Evolutionary conservation across 2,888 invertebrate genomes (phyloP), one percentile per base, ranked within the genome.

Genomic region (Pristionchus exspectatus): DNA sequence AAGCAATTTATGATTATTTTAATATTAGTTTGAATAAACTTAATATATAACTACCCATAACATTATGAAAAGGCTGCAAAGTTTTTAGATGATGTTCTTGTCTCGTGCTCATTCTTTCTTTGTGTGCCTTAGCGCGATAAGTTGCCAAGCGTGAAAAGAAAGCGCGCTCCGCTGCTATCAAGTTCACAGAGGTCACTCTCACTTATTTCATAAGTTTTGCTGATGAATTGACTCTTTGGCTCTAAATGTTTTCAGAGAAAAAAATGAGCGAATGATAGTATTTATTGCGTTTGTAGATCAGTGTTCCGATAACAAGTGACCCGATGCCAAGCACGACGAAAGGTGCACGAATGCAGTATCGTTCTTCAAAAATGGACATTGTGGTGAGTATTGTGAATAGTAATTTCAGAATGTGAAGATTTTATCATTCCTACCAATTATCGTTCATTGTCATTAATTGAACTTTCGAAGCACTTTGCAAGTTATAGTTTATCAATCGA

Each of bases 91-190:
- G 74, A 74, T 33, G 2, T 72, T 38, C 77, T 33, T 72, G 33
- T 72, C 72, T 24, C 24, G 9, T 27, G 10, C 81, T 81, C 81
- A 21, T 16, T 44, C 21, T 16, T 27, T 81, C 81, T 54, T 81
- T 50, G 81, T 27, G 50, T 54, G 50, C 81, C n/a, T 81, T 81
- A 7, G 81, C 81, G 81, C 81, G 81, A n/a, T 33, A n/a, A 81
- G 50, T 54, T 81, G 81, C 50, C 27, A 81, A 54, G 33, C 27
- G 81, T 18, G 44, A 27, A 81, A 27, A 81, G 50, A 81, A 81
- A 81, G 81, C 81, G 81, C 81, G 33, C 69, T 38, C 74, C 21
- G 1, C 12, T 38, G 50, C 81, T 81, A 81, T 27, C 81, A 50
- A 81, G 81, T 81, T 81, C 81, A 18, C 21, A 24, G 81, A 81